phyloP scores from a whole-genome alignment of 2,113 vertebrate genomes.

The Cyprinodon variegatus region DNA sequence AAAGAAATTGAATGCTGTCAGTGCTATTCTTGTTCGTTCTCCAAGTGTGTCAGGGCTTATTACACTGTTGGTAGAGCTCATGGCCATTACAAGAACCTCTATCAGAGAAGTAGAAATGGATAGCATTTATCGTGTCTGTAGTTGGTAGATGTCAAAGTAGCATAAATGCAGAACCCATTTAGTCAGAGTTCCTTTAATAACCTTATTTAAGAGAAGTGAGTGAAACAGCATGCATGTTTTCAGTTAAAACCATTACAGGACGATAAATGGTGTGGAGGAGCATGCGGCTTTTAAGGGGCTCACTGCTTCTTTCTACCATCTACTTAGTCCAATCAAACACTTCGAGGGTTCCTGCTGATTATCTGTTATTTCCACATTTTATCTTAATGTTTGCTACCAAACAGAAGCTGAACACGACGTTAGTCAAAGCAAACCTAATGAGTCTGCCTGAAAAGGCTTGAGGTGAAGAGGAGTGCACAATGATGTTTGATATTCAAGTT shows the following conservation, averaged over 20 bases:
- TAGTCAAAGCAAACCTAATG: neutral
- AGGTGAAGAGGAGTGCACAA: neutral
- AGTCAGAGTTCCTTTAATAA: neutral
- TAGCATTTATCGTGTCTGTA: neutral
- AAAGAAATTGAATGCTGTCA: neutral
- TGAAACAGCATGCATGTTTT: neutral
- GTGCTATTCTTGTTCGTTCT: neutral
- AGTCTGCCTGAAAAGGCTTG: neutral
- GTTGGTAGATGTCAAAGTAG: neutral
- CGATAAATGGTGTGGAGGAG: neutral
- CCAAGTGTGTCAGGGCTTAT: neutral
- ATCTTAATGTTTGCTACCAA: neutral
- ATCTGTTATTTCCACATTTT: conserved; percentile 17
- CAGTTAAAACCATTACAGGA: neutral
- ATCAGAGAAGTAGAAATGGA: neutral
- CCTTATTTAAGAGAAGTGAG: neutral
- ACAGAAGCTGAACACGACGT: neutral
- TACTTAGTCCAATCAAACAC: conserved; percentile 11
- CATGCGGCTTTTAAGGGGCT: conserved; percentile 1
- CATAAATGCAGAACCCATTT: neutral
- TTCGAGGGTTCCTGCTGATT: neutral
- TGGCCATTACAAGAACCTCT: neutral
- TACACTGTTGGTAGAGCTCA: neutral
- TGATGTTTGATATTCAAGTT: neutral
- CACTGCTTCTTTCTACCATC: neutral